Conservation (phyloP, 2,888 invertebrate species). For the Nezara viridula region DNA sequence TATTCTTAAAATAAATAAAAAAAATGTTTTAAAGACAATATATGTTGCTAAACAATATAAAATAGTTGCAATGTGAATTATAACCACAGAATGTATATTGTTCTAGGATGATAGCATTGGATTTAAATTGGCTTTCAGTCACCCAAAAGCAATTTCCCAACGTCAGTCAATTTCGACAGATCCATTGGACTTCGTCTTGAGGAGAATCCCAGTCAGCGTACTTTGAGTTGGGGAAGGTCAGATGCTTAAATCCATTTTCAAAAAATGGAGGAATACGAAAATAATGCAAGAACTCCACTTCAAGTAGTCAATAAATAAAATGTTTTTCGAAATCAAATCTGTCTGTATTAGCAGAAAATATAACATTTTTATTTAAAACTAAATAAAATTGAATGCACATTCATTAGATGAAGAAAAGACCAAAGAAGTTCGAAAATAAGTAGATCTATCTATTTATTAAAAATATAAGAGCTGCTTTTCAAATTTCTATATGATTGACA, state of each 20-base stretch:
- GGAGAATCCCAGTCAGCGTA: neutral
- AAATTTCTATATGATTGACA: no score
- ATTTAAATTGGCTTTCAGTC: slow-evolving; percentile 10
- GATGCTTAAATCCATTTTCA: neutral
- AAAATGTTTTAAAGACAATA: no score
- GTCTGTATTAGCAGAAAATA: no score
- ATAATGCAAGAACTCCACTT: neutral
- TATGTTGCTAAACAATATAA: neutral
- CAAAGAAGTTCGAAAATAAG: no score
- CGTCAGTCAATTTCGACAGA: neutral
- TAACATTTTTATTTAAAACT: no score
- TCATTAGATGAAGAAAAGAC: no score
- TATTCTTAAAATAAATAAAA: no score
- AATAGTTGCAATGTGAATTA: neutral
- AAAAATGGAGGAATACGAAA: neutral
- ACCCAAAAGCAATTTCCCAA: neutral
- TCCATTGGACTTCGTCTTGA: neutral
- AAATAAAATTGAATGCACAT: no score
- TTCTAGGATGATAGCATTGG: neutral
- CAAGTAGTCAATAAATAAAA: neutral
- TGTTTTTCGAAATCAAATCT: no score
- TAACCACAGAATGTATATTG: neutral
- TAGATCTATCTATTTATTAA: no score
- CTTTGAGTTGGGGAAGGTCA: neutral
- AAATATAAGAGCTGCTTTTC: no score